A percentile compares a stretch with the other conserved stretches of the same genome.
Evolutionary conservation across 2,797 vertebrate genomes (phyloP).

Genomic region (Gallirallus australis): DNA sequence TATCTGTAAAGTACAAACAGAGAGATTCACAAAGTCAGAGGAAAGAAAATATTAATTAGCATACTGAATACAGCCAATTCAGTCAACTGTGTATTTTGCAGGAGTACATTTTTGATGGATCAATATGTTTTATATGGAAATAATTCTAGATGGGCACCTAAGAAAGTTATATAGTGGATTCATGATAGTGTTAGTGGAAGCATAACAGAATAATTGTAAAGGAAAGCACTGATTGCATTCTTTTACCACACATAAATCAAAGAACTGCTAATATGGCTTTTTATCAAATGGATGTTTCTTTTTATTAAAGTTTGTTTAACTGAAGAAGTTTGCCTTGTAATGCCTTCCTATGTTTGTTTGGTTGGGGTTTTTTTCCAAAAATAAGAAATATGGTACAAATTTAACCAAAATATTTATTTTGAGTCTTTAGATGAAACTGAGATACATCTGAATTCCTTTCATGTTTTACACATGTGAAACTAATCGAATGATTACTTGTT

Average conservation of each 20-base stretch:
- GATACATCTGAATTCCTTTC: neutral
- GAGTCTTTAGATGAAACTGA: neutral
- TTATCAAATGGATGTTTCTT: neutral
- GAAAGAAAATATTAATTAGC: constrained; percentile 12
- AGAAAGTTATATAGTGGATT: neutral
- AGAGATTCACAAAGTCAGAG: neutral
- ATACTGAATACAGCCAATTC: neutral
- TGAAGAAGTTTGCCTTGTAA: neutral
- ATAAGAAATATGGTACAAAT: neutral
- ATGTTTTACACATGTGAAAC: neutral
- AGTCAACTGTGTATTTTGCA: neutral
- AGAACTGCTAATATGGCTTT: neutral
- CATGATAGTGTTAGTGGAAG: neutral
- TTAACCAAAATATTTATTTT: neutral
- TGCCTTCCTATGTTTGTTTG: neutral
- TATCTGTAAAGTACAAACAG: neutral
- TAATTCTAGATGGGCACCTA: neutral
- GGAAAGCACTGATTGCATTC: neutral
- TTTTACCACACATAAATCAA: neutral
- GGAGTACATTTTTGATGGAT: neutral
- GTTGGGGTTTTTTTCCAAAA: neutral
- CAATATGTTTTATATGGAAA: constrained; percentile 4
- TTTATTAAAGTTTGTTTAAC: neutral
- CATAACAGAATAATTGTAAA: neutral
- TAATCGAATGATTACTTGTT: neutral